These are phyloP conservation scores for Saccopteryx bilineata DNA, from an alignment of 2,113 vertebrate species.

Conservation along the genomic window DNA sequence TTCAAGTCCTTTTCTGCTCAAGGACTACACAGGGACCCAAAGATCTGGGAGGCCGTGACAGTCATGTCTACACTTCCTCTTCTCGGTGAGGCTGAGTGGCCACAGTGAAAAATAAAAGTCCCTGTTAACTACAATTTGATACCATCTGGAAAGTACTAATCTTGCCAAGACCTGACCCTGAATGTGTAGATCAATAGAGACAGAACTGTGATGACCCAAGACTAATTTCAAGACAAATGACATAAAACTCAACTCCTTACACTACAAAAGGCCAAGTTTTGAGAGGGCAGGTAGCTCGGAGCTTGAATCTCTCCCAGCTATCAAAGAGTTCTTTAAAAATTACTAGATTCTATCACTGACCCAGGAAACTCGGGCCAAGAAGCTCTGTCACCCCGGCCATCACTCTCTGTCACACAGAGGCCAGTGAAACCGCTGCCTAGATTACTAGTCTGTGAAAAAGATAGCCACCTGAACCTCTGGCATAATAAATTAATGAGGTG, in stretches of 20 bases:
- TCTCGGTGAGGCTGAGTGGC: not conserved
- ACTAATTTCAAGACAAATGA: constrained; percentile 18
- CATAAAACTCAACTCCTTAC: not conserved
- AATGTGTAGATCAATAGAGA: not conserved
- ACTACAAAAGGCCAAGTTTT: not conserved
- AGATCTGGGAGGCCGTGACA: not conserved
- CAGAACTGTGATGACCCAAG: not conserved
- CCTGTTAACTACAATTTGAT: not conserved
- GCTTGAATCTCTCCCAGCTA: not conserved
- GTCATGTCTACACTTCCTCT: not conserved
- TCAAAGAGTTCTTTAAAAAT: not conserved
- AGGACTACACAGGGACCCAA: not conserved
- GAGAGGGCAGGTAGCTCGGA: not conserved
- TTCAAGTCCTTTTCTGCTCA: not conserved
- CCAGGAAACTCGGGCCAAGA: not conserved
- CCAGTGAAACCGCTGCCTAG: not conserved
- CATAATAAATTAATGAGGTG: not conserved
- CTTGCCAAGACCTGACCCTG: not conserved
- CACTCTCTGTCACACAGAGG: not conserved
- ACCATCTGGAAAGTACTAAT: not conserved
- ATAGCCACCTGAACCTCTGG: not conserved
- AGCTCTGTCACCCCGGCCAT: not conserved
- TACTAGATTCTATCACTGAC: not conserved
- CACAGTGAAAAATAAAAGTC: not conserved
- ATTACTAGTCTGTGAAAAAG: not conserved